Evolutionary conservation across 2,888 invertebrate species (phyloP), one percentile per base, ranked within the genome.

Genomic region (Callinectes sapidus): DNA sequence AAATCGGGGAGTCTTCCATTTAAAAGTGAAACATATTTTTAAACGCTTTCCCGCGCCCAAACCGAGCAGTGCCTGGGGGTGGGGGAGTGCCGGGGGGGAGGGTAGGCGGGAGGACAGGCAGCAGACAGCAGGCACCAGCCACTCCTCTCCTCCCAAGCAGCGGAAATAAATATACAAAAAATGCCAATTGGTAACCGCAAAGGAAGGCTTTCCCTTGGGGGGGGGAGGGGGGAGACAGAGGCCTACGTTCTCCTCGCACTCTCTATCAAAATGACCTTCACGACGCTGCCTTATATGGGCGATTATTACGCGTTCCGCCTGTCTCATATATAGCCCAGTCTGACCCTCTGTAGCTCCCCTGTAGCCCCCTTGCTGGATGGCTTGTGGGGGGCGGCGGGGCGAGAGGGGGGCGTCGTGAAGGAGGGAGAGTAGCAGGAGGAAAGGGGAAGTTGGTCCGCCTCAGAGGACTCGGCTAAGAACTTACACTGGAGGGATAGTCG

Each of bases 161-260:
- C n/a, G 86, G 85, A 48, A 85, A 48, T 48, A 85, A 90, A 61
- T 81, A 55, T 28, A 88, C 71, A 28, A 89, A 42, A 89, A 92
- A 54, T 81, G 81, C 54, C 85, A 92, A 92, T 39, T 92, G 92
- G 92, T 92, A 92, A 92, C 92, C 92, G 89, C 92, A 89, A 42
- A 85, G n/a, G 85, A 54, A 13, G 42, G 23, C 54, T 86, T 23
- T 86, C 86, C 61, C 85, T 35, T 61, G 61, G 32, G 61, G 42
- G 88, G 42, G 55, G 89, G 89, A n/a, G 85, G 28, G 87, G 39
- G 42, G 48, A 32, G 48, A 48, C 48, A 48, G 89, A 55, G 81
- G 39, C 89, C 28, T 81, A 39, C 88, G 42, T 85, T 61, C 35
- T 35, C 81, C 81, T 81, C 35, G 35, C 81, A 35, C 61, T 18